A percentile compares a stretch with the other conserved stretches of the same genome.
Evolutionary conservation across 2,113 vertebrate species (phyloP).

Genomic region (Salvelinus fontinalis): DNA sequence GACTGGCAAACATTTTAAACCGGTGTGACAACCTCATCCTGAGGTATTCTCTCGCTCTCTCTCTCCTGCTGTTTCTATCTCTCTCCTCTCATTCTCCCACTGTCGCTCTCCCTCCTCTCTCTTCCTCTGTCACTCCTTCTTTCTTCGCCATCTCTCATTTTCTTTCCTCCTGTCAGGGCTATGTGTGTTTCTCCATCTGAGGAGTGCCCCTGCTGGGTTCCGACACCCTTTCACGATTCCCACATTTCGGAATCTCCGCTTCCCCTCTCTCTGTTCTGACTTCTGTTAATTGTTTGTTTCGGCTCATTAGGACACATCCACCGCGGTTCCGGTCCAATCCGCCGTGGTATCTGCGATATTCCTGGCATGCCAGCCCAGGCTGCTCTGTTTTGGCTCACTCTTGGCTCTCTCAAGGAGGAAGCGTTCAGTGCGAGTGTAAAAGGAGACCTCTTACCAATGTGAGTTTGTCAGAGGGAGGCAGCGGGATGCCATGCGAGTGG

Average conservation of each 20-base stretch:
- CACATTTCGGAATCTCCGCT: background rate
- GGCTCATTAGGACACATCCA: slow-evolving; percentile 15
- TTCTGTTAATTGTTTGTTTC: slow-evolving; percentile 9
- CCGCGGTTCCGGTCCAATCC: background rate
- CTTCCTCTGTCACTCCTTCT: background rate
- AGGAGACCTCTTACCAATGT: slow-evolving; percentile 25
- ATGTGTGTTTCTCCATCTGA: background rate
- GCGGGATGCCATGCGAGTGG: background rate
- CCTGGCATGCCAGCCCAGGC: background rate
- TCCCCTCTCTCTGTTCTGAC: background rate
- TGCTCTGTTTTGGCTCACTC: background rate
- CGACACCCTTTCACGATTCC: background rate
- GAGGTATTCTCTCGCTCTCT: slow-evolving; percentile 38
- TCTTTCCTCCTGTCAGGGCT: background rate
- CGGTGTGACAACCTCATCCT: slow-evolving; percentile 55
- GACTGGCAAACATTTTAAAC: slow-evolving; percentile 51
- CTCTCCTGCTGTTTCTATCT: slow-evolving; percentile 9
- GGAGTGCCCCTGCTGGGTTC: background rate
- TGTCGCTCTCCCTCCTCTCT: background rate
- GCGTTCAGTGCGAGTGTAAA: slow-evolving; percentile 11
- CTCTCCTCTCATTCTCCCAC: background rate
- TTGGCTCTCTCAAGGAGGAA: background rate
- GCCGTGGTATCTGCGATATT: background rate
- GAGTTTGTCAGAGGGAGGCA: slow-evolving; percentile 34
- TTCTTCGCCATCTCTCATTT: background rate